Evolutionary conservation across 2,888 invertebrate genomes (phyloP), one percentile per base, ranked within the genome.

Genomic region (Plagodis pulveraria): DNA sequence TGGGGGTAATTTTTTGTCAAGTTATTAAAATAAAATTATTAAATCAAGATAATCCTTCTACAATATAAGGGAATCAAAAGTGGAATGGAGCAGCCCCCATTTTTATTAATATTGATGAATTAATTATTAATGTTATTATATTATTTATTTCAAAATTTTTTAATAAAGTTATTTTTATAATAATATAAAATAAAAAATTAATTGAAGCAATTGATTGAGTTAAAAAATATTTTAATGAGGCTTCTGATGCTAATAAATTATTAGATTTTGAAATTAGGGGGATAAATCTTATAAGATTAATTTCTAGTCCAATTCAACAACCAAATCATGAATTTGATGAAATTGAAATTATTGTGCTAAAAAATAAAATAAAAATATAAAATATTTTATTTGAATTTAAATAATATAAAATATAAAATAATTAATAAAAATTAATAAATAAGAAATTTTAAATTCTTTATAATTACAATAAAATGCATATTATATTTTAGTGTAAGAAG

Each of bases 1-100:
- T 83, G 2, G 94, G 94, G 41, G 93, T 89, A 87, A 94, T 92
- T 94, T 95, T 95, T 94, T 95, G 95, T 89, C 94, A 94, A 0
- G 94, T 94, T 86, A 94, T 86, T 87, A 94, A 78, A 75, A 94
- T 84, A 74, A 94, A 81, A 62, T 84, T 79, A 83, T 93, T 94
- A 66, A 89, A 78, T 94, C 94, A 95, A 35, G 80, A 84, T 87
- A 94, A 70, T 2, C 94, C 94, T 87, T 94, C 93, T 71, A 94
- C 89, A 77, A 95, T 87, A 85, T 91, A 93, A 0, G 94, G 94
- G 32, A 94, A 94, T 92, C 94, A 95, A 73, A 93, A 93, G 81
- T 94, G 94, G 52, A 95, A 94, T 0, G 94, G 94, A 6, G 91
- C 84, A 0, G 93, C 86, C 67, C 94, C 94, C 87, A 93, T 91